These are phyloP conservation scores for Baronia brevicornis DNA, from an alignment of 2,888 invertebrate genomes.

Conservation along the genomic window DNA sequence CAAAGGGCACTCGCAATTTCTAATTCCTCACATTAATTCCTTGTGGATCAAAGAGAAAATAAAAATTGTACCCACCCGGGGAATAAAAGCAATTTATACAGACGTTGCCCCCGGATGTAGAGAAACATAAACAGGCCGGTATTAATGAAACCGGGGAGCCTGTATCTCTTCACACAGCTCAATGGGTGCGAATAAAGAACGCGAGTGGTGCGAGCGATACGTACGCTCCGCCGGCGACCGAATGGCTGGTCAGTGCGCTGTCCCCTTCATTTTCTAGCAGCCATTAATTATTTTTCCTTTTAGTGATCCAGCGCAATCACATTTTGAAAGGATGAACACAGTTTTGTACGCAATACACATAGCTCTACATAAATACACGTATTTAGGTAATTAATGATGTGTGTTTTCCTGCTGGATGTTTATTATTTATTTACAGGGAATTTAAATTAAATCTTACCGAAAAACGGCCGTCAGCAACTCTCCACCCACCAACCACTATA, in stretches of 20 bases:
- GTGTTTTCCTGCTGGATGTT: no score
- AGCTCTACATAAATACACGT: no score
- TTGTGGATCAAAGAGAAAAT: slow-evolving; percentile 39
- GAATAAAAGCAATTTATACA: slow-evolving; percentile 49
- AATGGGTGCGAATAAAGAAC: slow-evolving; percentile 53
- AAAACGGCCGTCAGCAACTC: no score
- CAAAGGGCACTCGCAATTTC: no score
- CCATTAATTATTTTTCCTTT: slow-evolving; percentile 41
- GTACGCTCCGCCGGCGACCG: slow-evolving; percentile 18
- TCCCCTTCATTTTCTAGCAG: slow-evolving; percentile 34
- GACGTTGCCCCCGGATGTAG: slow-evolving; percentile 23
- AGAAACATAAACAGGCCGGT: slow-evolving; percentile 33
- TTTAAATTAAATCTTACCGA: no score
- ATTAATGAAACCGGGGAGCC: slow-evolving; percentile 47
- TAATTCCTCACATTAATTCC: slow-evolving; percentile 16
- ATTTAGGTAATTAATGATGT: no score
- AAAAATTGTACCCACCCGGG: slow-evolving; percentile 31
- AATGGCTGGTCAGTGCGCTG: slow-evolving; percentile 13
- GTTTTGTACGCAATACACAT: no score
- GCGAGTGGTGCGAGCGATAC: slow-evolving; percentile 27
- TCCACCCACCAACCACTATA: no score
- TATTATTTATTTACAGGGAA: no score
- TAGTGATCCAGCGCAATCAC: not conserved
- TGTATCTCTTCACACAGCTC: slow-evolving; percentile 58
- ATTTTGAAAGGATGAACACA: slow-evolving; percentile 6